Conservation (phyloP, 2,113 vertebrate species). For the Meles meles region DNA sequence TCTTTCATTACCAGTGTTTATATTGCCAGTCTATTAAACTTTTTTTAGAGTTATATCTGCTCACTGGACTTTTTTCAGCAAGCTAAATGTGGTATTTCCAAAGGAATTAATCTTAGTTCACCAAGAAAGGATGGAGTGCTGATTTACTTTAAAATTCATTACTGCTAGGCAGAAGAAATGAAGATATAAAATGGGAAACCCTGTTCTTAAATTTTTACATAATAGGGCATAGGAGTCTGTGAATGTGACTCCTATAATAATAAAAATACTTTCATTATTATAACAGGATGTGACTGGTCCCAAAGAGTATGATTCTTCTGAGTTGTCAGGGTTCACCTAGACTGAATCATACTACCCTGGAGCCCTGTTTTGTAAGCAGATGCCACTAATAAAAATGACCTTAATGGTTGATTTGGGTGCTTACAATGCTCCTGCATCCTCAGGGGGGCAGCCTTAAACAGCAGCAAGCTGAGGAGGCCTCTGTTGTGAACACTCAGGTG, state of each 20-base stretch:
- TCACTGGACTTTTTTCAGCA: not conserved
- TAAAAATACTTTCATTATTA: not conserved
- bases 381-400: constrained; percentile 10
- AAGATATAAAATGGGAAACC: not conserved
- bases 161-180: not conserved
- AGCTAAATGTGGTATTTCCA: not conserved
- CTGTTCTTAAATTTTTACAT: not conserved
- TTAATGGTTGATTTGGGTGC: not conserved
- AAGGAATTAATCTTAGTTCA: not conserved
- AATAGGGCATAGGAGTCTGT: not conserved
- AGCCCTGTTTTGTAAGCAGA: constrained; percentile 56
- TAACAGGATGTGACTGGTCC: constrained; percentile 3
- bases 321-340: not conserved
- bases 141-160: not conserved
- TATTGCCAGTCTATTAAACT: not conserved
- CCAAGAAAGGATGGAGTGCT: not conserved
- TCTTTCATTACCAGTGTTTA: not conserved
- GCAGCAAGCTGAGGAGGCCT: not conserved
- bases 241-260: not conserved
- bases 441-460: not conserved
- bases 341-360: constrained; percentile 22
- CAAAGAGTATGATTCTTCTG: not conserved
- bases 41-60: not conserved
- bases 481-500: not conserved
- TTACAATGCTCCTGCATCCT: constrained; percentile 12